A percentile compares a stretch with the other conserved stretches of the same genome.
Evolutionary conservation across 2,888 invertebrate genomes (phyloP).

Genomic region (Emmelina monodactyla): DNA sequence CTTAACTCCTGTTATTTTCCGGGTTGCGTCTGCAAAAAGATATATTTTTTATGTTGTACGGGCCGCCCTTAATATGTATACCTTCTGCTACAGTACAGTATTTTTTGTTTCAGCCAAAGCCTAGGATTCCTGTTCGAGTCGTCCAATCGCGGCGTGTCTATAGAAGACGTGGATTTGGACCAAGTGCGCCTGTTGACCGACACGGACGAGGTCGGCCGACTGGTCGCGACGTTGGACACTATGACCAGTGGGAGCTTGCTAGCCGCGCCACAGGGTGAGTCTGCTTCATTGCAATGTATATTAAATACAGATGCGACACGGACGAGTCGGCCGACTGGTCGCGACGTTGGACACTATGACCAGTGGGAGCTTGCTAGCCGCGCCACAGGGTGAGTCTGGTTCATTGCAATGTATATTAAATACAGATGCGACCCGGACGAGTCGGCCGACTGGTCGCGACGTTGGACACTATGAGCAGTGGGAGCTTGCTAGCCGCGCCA

Average conservation of each 20-base stretch:
- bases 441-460: conserved; percentile 28
- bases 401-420: too few species aligned
- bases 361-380: background rate
- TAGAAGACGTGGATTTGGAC: conserved; percentile 42
- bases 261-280: conserved; percentile 40
- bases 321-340: conserved; percentile 4
- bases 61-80: too few species aligned
- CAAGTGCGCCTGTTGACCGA: conserved; percentile 38
- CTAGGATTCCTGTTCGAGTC: conserved; percentile 52
- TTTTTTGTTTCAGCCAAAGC: conserved; percentile 38
- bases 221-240: conserved; percentile 28
- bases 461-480: conserved; percentile 26
- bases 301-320: too few species aligned
- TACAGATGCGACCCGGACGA: too few species aligned
- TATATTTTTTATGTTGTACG: too few species aligned
- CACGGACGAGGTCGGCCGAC: conserved; percentile 24
- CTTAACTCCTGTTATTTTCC: too few species aligned
- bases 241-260: conserved; percentile 26
- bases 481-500: conserved; percentile 26
- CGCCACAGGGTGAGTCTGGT: background rate
- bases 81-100: too few species aligned
- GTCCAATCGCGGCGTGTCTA: conserved; percentile 34
- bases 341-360: background rate
- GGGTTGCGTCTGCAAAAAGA: too few species aligned
- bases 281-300: too few species aligned